phyloP scores from a whole-genome alignment of 1,140 invertebrate species.

The Myzus persicae region DNA sequence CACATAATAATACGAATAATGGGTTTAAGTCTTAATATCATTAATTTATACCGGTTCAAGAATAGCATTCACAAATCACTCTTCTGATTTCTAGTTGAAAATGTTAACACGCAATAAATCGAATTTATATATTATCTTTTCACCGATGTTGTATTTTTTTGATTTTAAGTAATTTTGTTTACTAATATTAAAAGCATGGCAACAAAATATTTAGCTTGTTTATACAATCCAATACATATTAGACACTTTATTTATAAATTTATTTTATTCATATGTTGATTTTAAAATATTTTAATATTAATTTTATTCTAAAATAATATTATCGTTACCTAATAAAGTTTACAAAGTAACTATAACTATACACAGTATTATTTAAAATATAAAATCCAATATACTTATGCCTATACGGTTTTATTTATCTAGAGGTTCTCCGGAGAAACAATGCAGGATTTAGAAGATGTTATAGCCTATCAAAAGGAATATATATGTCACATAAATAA shows the following conservation, averaged over 20 bases:
- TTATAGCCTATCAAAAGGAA: neutral
- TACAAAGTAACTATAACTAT: neutral
- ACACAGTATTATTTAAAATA: neutral
- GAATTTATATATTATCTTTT: too few species aligned
- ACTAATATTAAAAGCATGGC: neutral
- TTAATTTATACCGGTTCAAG: neutral
- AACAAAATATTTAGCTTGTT: neutral
- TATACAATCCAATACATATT: neutral
- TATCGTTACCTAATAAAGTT: neutral
- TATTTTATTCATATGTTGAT: too few species aligned
- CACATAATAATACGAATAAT: neutral
- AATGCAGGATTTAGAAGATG: neutral
- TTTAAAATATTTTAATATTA: too few species aligned
- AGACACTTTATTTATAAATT: neutral
- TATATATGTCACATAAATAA: neutral
- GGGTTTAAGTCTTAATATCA: neutral
- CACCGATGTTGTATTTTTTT: too few species aligned
- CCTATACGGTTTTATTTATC: neutral
- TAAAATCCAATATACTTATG: neutral
- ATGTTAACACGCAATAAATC: too few species aligned
- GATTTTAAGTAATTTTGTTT: too few species aligned
- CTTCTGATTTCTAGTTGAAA: too few species aligned
- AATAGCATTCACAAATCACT: too few species aligned
- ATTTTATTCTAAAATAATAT: neutral
- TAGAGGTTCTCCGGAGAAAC: neutral